phyloP scores from a whole-genome alignment of 2,888 invertebrate species.

The Morinoia aosen region DNA sequence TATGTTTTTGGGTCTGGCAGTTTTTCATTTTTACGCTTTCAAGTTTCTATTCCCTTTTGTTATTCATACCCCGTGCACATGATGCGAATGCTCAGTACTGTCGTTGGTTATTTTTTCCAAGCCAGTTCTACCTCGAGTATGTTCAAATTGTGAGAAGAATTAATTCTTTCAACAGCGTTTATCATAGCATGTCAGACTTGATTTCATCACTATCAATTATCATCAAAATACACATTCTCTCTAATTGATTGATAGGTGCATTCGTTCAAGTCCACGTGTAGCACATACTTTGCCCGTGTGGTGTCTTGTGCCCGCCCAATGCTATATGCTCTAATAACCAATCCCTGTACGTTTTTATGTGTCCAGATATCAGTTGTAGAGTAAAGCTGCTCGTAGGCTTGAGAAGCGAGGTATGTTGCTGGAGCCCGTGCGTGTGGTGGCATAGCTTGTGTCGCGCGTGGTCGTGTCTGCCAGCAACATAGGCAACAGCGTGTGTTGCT shows the following conservation, averaged over 20 bases:
- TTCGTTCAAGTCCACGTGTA: not conserved
- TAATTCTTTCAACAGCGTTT: not conserved
- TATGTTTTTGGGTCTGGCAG: not conserved
- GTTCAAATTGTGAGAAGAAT: not conserved
- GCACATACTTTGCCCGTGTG: not conserved
- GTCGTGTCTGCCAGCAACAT: not conserved
- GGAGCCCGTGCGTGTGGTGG: not conserved
- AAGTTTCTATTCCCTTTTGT: not conserved
- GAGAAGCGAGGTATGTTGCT: not conserved
- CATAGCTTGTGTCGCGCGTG: not conserved
- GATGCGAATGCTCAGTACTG: not conserved
- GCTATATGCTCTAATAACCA: not conserved
- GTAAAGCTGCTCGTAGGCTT: not conserved
- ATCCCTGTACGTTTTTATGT: not conserved
- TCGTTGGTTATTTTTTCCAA: too few species aligned
- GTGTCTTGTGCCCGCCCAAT: not conserved
- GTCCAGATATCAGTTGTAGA: not conserved
- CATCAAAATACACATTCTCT: not conserved
- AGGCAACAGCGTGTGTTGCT: conserved; percentile 42
- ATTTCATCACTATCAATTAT: not conserved
- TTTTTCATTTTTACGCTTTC: not conserved
- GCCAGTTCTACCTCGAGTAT: not conserved
- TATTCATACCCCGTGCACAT: not conserved
- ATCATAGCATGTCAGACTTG: not conserved
- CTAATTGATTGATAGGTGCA: not conserved